Base-by-base conservation (phyloP, 2,888 invertebrate genomes). In the Tenodera sinensis region DNA sequence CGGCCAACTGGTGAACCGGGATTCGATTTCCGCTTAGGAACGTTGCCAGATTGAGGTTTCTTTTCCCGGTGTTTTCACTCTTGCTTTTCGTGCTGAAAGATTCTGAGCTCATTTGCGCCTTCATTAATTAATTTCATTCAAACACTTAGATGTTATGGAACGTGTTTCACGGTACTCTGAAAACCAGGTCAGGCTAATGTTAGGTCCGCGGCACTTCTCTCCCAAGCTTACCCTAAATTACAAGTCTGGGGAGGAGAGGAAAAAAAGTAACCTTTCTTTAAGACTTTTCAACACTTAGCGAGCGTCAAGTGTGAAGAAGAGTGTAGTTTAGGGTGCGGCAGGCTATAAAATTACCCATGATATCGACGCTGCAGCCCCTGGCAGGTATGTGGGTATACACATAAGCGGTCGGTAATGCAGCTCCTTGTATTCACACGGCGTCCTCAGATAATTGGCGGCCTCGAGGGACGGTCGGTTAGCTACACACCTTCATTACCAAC, bases 271-370 rank as follows among this genome's bases (percentile, higher is more conserved):
- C 54, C 54, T 71, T 71, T 71, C 54, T 71, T 71, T 71, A 71
- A 71, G 83, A 83, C 89, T 88, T 90, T 88, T 90, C 90, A 90
- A 88, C 90, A 85, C 90, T 34, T 14, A 7, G 83, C 25, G 83
- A 81, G 81, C 83, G 34, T 34, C 71, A 85, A 85, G 83, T 71
- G 87, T 82, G 87, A 83, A 87, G 81, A 83, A 82, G 87, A 83
- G 87, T 83, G 87, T 82, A 87, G 30, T 25, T 15, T 86, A 87
- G 82, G n/a, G 81, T 25, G 82, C 28, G 28, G 85, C 28, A 71
- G 54, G 85, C 54, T 86, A 81, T 86, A 86, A 89, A 88, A 90
- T 88, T 86, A 88, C 89, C 88, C 89, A 88, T 90, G 89, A 90
- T 85, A 85, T 82, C 7, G 86, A 42, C 89, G 86, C 83, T 30